phyloP scores from a whole-genome alignment of 2,113 vertebrate genomes.

The Indicator indicator region DNA sequence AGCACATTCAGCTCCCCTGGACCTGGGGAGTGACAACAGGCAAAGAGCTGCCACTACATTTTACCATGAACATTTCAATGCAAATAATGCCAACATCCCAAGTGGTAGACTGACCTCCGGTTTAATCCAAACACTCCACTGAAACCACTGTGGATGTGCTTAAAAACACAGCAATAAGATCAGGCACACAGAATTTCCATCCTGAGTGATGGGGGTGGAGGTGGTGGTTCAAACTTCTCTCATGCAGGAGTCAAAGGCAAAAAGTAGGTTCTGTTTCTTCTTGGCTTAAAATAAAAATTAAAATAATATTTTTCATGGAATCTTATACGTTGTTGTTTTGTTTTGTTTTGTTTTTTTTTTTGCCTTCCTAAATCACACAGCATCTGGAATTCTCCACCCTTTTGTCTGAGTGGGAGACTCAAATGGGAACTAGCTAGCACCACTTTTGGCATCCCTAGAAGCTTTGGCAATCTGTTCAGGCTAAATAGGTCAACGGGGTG shows the following conservation, averaged over 20 bases:
- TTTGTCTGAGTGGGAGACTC: conserved; percentile 42
- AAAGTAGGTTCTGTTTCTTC: conserved; percentile 42
- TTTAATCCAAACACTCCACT: not conserved
- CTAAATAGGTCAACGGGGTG: conserved; percentile 41
- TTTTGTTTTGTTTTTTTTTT: not conserved
- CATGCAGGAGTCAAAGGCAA: not conserved
- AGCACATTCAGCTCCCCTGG: too few relatives aligned
- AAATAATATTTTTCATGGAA: conserved; percentile 56
- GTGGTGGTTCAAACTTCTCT: conserved; percentile 34
- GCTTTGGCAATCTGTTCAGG: conserved; percentile 38
- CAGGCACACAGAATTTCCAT: conserved; percentile 15
- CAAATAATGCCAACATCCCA: not conserved
- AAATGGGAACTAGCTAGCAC: conserved; percentile 20
- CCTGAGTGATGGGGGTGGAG: not conserved
- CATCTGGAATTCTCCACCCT: conserved; percentile 28
- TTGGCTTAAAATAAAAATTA: conserved; percentile 27
- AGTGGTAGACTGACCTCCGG: not conserved
- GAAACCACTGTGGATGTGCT: not conserved
- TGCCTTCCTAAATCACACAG: not conserved
- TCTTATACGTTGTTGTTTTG: not conserved
- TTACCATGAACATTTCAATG: not conserved
- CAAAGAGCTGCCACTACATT: not conserved
- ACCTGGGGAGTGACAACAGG: too few relatives aligned
- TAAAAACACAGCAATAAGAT: not conserved
- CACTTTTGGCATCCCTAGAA: not conserved